These are phyloP conservation scores for Halesus radiatus DNA, from an alignment of 1,140 invertebrate genomes.

Conservation along the genomic window DNA sequence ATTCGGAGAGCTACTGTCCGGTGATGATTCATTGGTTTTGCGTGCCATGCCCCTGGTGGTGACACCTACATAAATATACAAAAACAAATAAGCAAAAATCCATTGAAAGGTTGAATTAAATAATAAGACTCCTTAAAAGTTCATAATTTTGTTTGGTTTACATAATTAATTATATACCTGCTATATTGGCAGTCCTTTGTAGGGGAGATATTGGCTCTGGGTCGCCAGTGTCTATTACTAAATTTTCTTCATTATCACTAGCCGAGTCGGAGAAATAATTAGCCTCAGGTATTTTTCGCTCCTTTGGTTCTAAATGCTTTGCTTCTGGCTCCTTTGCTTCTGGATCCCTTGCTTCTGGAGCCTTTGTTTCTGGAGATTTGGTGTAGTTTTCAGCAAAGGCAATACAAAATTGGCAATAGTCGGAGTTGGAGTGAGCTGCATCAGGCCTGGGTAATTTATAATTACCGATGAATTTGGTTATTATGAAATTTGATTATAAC, in stretches of 20 bases:
- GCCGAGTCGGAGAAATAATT: no score
- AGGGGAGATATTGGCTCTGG: neutral
- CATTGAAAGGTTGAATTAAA: no score
- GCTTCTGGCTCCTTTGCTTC: no score
- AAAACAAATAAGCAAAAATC: neutral
- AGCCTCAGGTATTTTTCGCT: no score
- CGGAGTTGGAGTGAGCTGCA: neutral
- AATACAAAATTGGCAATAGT: conserved; percentile 1
- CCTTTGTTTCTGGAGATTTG: neutral
- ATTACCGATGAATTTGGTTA: neutral
- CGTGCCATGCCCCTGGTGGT: conserved; percentile 39
- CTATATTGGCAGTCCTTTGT: neutral
- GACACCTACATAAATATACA: conserved; percentile 24
- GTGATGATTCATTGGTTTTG: neutral
- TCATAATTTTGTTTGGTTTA: neutral
- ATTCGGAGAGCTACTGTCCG: neutral
- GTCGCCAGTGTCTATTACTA: neutral
- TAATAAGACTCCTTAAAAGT: no score
- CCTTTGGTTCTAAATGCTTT: no score
- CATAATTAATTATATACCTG: neutral
- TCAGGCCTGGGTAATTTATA: neutral
- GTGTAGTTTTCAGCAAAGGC: conserved; percentile 9
- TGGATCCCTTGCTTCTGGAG: no score
- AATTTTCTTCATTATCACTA: conserved; percentile 26
- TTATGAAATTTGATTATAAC: neutral